Evolutionary conservation across 1,140 invertebrate species (phyloP).

Genomic region (Glossosoma conforme): DNA sequence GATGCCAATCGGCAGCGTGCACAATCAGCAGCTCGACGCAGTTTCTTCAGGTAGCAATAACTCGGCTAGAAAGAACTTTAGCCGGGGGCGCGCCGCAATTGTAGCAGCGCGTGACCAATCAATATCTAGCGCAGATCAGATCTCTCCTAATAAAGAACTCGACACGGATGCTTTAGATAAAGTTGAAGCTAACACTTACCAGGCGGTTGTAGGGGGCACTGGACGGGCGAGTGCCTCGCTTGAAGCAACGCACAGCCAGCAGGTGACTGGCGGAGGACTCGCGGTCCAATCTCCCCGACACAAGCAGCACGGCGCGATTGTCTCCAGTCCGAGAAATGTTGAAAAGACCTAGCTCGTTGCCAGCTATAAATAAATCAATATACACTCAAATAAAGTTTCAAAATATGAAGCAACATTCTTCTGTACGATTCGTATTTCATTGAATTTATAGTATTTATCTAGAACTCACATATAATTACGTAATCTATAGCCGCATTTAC

Average conservation of each 20-base stretch:
- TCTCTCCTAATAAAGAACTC: no score
- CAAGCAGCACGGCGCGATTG: constrained; percentile 60
- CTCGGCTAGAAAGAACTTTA: no score
- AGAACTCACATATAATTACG: constrained; percentile 56
- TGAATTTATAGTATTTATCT: constrained; percentile 15
- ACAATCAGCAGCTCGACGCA: no score
- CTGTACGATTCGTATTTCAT: background rate
- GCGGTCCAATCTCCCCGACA: constrained; percentile 60
- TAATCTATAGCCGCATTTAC: constrained; percentile 75
- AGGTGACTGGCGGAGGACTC: constrained; percentile 57
- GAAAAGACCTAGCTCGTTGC: constrained; percentile 66
- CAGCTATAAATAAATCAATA: constrained; percentile 44
- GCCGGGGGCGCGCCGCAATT: no score
- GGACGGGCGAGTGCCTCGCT: constrained; percentile 45
- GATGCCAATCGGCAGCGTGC: no score
- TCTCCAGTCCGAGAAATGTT: constrained; percentile 57
- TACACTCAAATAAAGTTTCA: constrained; percentile 27
- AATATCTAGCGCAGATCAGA: no score
- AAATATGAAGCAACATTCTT: no score
- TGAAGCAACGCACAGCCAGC: constrained; percentile 68
- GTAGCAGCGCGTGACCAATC: no score
- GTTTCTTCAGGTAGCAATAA: no score
- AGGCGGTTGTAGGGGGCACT: constrained; percentile 56
- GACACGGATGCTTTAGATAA: no score
- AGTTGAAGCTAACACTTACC: constrained; percentile 37